Evolutionary conservation across 2,888 invertebrate genomes (phyloP), one percentile per base, ranked within the genome.

Genomic region (Eurois occulta): DNA sequence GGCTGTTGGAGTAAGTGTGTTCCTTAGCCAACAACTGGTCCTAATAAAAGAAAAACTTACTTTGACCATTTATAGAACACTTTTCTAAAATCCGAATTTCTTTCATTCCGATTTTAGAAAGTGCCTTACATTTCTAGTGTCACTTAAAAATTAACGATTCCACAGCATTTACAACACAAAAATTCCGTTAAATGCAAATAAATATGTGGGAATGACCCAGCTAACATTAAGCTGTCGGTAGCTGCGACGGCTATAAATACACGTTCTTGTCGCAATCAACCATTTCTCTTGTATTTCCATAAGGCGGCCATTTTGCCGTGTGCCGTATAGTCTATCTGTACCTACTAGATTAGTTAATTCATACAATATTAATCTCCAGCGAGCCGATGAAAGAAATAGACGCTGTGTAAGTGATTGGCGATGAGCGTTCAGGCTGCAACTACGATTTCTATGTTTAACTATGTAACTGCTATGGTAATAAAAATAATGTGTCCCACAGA

Each of bases 361-460:
- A 75, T 77, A 84, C 79, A 83, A 77, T 85, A 87, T 87, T 83
- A 86, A 87, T 87, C 71, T 81, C 75, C 78, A 74, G 73, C 76
- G 62, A 84, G 77, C 64, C 69, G 80, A 78, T 82, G 75, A 86
- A 87, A 87, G 84, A 84, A 84, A 81, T 74, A 58, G 32, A 32
- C n/a, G 55, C 32, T 10, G 75, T 38, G 48, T 71, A 78, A 77
- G 77, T n/a, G 13, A 81, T 24, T 32, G 60, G 69, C 55, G 68
- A 43, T 10, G 21, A 48, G 75, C 58, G 66, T 2, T 48, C 13
- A 60, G 24, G 28, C 13, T n/a, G 41, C 48, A 5, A 35, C 0
- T 18, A 16, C 32, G 13, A 41, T 24, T 28, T 70, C 32, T 41
- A 21, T 46, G 4, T 64, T 38, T 43, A 35, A 67, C 46, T 21